Conservation (phyloP, 1,140 invertebrate genomes). For the Hirudo medicinalis region DNA sequence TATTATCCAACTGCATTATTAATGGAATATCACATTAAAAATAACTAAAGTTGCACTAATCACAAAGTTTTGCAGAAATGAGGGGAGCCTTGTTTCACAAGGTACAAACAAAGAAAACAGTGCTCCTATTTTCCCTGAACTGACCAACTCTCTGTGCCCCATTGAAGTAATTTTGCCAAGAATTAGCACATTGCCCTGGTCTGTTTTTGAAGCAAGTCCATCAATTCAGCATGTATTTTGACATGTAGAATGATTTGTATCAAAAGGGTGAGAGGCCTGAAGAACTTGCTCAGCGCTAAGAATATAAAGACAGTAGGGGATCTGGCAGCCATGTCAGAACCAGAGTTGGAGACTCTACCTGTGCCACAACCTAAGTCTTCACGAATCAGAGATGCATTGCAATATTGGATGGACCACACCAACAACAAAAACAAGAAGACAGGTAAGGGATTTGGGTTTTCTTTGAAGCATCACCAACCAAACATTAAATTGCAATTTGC, state of each 20-base stretch:
- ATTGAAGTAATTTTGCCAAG: no score
- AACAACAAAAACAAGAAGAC: neutral
- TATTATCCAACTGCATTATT: no score
- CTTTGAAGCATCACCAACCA: neutral
- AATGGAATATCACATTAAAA: no score
- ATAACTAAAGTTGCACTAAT: no score
- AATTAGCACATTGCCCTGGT: no score
- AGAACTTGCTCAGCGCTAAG: slow-evolving; percentile 1
- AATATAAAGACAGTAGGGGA: neutral
- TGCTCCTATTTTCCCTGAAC: no score
- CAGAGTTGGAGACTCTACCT: neutral
- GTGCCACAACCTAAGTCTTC: neutral
- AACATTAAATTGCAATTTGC: neutral
- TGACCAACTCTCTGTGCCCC: no score
- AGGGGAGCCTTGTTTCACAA: no score
- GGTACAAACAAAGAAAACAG: no score
- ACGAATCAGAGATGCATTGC: neutral
- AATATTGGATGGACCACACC: neutral
- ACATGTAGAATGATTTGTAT: neutral
- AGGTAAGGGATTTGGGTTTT: neutral
- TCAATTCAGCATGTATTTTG: no score
- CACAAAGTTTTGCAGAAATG: no score
- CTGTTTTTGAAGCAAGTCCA: no score
- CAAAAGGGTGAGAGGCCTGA: neutral
- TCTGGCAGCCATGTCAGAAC: neutral